Percentiles rank a stretch among this genome's conserved stretches.
phyloP scores from a whole-genome alignment of 2,888 invertebrate species.

The Luffia ferchaultella region DNA sequence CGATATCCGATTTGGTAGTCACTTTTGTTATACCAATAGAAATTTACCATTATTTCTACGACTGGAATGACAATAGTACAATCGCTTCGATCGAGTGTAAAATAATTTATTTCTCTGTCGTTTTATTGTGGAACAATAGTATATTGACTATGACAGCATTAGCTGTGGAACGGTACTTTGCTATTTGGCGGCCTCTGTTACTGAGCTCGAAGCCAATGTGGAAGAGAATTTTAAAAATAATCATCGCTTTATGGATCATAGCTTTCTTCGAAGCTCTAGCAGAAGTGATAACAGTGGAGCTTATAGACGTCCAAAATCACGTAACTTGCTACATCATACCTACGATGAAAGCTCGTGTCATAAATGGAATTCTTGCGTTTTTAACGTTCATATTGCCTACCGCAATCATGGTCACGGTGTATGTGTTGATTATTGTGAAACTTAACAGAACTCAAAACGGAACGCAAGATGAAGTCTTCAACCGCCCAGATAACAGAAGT shows the following conservation, averaged over 20 bases:
- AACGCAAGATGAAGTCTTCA: conserved; percentile 25
- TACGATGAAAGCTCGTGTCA: conserved; percentile 23
- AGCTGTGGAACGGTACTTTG: conserved; percentile 36
- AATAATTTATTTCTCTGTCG: conserved; percentile 29
- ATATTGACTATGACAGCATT: conserved; percentile 36
- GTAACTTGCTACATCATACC: conserved; percentile 31
- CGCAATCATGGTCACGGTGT: conserved; percentile 32
- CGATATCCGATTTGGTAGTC: conserved; percentile 40
- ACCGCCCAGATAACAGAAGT: conserved; percentile 30
- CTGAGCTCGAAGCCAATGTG: conserved; percentile 26
- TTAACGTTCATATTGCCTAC: conserved; percentile 33
- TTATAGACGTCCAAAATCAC: conserved; percentile 23
- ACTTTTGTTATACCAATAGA: conserved; percentile 28
- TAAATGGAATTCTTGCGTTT: conserved; percentile 30
- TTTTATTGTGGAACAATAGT: conserved; percentile 33
- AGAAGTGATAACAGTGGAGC: conserved; percentile 22
- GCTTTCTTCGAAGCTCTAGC: conserved; percentile 30
- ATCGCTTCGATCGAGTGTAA: conserved; percentile 27
- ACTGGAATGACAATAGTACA: conserved; percentile 15
- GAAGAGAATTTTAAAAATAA: conserved; percentile 30
- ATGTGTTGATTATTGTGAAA: conserved; percentile 34
- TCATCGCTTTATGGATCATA: conserved; percentile 28
- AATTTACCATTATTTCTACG: background rate
- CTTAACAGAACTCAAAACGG: conserved; percentile 25
- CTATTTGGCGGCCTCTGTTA: conserved; percentile 32